Evolutionary conservation across 2,113 vertebrate species (phyloP).

Genomic region (Himantopus leucocephalus): DNA sequence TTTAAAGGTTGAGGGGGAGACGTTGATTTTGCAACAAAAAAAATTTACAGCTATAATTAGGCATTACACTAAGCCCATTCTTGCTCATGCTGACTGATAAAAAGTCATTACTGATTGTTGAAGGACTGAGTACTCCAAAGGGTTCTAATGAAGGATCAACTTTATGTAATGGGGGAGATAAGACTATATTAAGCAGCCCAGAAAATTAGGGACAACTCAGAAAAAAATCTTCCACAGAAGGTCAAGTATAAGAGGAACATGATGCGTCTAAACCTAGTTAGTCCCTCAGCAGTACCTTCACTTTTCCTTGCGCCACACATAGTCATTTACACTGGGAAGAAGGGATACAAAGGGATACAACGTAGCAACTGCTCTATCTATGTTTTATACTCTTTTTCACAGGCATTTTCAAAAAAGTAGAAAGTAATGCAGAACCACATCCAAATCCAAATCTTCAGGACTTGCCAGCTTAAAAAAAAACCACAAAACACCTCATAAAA

Average conservation of each 20-base stretch:
- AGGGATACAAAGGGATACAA: not conserved
- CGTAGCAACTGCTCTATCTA: not conserved
- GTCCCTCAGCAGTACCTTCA: not conserved
- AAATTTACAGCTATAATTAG: not conserved
- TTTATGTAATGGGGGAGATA: not conserved
- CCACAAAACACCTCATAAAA: not conserved
- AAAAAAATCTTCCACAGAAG: not conserved
- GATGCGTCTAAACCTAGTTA: not conserved
- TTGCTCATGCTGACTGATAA: not conserved
- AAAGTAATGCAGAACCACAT: not conserved
- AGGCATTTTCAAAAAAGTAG: not conserved
- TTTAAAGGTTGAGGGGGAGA: not conserved
- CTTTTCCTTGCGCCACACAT: not conserved
- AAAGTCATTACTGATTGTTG: not conserved
- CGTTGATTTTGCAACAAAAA: not conserved
- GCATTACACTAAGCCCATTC: not conserved
- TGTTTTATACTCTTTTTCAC: not conserved
- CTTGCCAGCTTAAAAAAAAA: not conserved
- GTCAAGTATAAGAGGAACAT: not conserved
- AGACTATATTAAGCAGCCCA: not conserved
- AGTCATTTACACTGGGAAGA: not conserved
- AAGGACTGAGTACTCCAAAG: not conserved
- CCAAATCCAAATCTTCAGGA: not conserved
- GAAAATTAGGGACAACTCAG: not conserved
- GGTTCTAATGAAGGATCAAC: not conserved